Conservation (phyloP, 2,797 vertebrate species). For the Erpetoichthys calabaricus region DNA sequence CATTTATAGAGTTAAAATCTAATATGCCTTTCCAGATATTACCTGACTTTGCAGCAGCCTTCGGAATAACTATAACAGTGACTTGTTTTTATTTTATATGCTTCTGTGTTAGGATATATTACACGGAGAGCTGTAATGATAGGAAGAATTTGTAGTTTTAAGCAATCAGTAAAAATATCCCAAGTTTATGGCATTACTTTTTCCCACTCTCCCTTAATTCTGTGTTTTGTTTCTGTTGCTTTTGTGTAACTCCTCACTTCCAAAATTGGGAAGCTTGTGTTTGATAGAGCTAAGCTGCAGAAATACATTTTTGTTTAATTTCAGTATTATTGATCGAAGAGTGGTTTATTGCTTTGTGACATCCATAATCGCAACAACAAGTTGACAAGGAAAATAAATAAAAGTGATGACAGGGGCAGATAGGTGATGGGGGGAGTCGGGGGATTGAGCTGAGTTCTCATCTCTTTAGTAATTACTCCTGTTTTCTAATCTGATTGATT, state of each 20-base stretch:
- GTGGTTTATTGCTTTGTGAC: conserved; percentile 54
- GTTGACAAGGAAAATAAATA: conserved; percentile 61
- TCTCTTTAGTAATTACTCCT: conserved; percentile 51
- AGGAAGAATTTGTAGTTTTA: too few species aligned
- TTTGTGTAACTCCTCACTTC: conserved; percentile 7
- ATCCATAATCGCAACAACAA: conserved; percentile 72
- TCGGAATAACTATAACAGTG: too few species aligned
- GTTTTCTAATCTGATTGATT: conserved; percentile 50
- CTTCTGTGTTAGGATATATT: too few species aligned
- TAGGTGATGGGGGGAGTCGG: conserved; percentile 22
- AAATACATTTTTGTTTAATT: conserved; percentile 71
- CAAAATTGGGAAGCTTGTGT: conserved; percentile 46
- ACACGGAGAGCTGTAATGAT: too few species aligned
- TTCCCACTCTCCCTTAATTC: too few species aligned
- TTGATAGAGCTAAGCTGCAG: conserved; percentile 50
- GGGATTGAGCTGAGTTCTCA: conserved; percentile 31
- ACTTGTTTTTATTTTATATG: too few species aligned
- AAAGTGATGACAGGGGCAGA: conserved; percentile 33
- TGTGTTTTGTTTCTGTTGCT: too few species aligned
- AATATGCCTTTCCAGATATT: too few species aligned
- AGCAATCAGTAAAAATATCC: too few species aligned
- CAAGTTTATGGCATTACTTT: too few species aligned
- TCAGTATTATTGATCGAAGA: conserved; percentile 64
- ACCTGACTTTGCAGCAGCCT: too few species aligned
- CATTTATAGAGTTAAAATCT: too few species aligned